Conservation (phyloP, 2,888 invertebrate genomes). For the Eurois occulta region DNA sequence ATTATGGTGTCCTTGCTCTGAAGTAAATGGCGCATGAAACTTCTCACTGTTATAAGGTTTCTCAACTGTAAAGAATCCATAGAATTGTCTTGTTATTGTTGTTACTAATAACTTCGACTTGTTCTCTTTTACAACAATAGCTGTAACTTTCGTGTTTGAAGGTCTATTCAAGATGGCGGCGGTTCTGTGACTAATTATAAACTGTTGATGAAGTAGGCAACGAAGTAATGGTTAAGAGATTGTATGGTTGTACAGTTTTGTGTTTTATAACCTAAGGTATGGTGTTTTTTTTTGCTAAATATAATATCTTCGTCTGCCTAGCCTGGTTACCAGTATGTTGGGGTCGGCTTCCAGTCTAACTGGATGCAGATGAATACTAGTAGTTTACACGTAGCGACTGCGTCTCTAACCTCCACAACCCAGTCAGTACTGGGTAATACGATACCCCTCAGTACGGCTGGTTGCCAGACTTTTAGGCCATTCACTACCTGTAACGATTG, state of each 20-base stretch:
- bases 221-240: not conserved
- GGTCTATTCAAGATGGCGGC: constrained; percentile 16
- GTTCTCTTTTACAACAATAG: constrained; percentile 36
- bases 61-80: constrained; percentile 34
- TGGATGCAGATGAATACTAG: too few species aligned
- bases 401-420: too few species aligned
- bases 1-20: constrained; percentile 28
- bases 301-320: too few species aligned
- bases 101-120: constrained; percentile 30
- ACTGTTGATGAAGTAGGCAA: constrained; percentile 13
- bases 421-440: too few species aligned
- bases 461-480: too few species aligned
- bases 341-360: too few species aligned
- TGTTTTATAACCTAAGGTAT: not conserved
- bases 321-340: too few species aligned
- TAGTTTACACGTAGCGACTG: too few species aligned
- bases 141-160: constrained; percentile 21
- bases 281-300: not conserved
- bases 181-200: constrained; percentile 41
- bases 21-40: constrained; percentile 15
- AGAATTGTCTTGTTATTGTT: constrained; percentile 35
- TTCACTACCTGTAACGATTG: too few species aligned
- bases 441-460: too few species aligned
- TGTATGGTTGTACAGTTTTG: constrained; percentile 3
- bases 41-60: constrained; percentile 34